Evolutionary conservation across 30 jellyfish, hydroid and myxozoan species (phyloP).

Genomic region (Hydractinia symbiolongicarpus): DNA sequence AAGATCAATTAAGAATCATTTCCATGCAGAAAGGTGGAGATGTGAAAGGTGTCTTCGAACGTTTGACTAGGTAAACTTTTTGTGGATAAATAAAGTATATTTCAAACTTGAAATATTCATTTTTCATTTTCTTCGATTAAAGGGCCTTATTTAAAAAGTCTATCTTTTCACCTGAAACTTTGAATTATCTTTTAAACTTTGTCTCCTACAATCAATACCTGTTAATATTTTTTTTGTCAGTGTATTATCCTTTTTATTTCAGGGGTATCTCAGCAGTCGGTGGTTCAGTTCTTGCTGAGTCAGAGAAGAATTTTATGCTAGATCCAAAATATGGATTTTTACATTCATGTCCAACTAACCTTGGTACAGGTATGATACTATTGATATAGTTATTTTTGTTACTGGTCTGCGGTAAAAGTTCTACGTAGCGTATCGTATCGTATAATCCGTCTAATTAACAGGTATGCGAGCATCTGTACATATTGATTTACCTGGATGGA

Average conservation of each 20-base stretch:
- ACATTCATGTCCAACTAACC: slow-evolving; percentile 31
- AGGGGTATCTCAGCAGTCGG: slow-evolving; percentile 9
- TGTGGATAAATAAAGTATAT: no score
- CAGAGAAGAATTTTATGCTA: not conserved
- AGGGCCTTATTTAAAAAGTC: no score
- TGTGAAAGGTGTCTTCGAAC: slow-evolving; percentile 17
- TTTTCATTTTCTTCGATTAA: no score
- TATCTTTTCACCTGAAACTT: no score
- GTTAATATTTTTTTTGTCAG: not conserved
- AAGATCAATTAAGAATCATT: slow-evolving; percentile 37
- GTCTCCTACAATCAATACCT: no score
- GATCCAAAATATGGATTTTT: slow-evolving; percentile 13
- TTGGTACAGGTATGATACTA: slow-evolving; percentile 16
- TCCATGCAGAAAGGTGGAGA: slow-evolving; percentile 35
- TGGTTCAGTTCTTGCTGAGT: not conserved
- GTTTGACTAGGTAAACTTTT: not conserved
- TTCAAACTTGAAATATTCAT: not conserved
- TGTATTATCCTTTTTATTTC: not conserved
- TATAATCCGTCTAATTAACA: not conserved
- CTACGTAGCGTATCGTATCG: not conserved
- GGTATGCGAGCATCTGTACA: slow-evolving; percentile 33
- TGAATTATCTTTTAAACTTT: no score
- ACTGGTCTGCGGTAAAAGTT: not conserved
- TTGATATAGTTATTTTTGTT: not conserved
- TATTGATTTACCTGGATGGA: slow-evolving; percentile 23